Evolutionary conservation across 1,140 invertebrate genomes (phyloP).

Genomic region (Formica exsecta): DNA sequence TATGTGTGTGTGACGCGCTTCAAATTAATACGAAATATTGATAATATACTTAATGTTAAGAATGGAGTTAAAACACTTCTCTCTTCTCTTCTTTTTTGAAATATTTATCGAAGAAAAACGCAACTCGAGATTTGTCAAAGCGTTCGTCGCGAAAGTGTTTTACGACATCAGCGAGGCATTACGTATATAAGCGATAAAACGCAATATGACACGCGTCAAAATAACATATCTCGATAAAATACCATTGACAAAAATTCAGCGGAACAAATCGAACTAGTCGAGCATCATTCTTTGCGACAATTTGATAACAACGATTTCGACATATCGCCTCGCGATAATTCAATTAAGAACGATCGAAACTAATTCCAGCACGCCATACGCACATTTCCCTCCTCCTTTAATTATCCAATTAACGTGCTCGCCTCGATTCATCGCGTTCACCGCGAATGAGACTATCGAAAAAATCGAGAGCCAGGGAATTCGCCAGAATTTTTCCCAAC

Average conservation of each 20-base stretch:
- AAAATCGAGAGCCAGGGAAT: constrained; percentile 48
- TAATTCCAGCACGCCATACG: neutral
- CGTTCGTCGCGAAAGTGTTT: neutral
- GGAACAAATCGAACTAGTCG: neutral
- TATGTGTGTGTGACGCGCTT: neutral
- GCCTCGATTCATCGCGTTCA: constrained; percentile 27
- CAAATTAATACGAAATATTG: neutral
- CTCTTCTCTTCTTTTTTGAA: neutral
- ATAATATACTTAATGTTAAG: neutral
- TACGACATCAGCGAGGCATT: neutral
- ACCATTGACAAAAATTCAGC: neutral
- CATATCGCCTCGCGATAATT: neutral
- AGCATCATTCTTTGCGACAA: neutral
- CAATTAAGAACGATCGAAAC: constrained; percentile 25
- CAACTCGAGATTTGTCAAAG: neutral
- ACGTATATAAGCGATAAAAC: constrained; percentile 8
- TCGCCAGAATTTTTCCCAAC: constrained; percentile 66
- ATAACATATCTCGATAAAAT: constrained; percentile 20
- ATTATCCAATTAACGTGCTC: constrained; percentile 68
- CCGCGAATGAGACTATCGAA: constrained; percentile 45
- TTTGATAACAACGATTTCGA: neutral
- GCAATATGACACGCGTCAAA: constrained; percentile 3
- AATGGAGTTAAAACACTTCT: too few species aligned
- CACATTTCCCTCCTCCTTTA: constrained; percentile 40
- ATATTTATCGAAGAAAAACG: neutral